Conservation (phyloP, 1,140 invertebrate species). For the Drosophila simulans region DNA sequence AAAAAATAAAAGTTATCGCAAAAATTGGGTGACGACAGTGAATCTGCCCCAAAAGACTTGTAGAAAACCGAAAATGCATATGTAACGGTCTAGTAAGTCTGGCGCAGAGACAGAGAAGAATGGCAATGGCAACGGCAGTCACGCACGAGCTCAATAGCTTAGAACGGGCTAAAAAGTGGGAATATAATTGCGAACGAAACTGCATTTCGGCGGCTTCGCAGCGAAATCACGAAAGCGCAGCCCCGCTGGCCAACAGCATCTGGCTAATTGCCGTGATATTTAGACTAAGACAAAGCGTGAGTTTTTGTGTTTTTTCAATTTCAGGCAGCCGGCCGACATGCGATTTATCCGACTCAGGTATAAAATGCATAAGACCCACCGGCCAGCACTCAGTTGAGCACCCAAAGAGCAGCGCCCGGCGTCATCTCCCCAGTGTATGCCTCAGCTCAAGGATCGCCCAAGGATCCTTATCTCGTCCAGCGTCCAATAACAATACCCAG, state of each 20-base stretch:
- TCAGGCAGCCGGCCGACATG: constrained; percentile 72
- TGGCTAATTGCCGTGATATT: constrained; percentile 80
- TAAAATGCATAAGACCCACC: constrained; percentile 73
- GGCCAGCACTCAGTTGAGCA: constrained; percentile 71
- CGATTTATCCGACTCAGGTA: constrained; percentile 64
- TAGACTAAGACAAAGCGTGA: constrained; percentile 77
- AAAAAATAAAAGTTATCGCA: constrained; percentile 69
- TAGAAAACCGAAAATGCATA: constrained; percentile 46
- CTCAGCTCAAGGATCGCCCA: constrained; percentile 44
- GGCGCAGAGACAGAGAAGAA: constrained; percentile 14
- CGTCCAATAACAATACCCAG: constrained; percentile 17
- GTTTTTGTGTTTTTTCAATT: constrained; percentile 67
- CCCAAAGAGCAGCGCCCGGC: constrained; percentile 57
- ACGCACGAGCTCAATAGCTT: constrained; percentile 75
- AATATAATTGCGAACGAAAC: constrained; percentile 70
- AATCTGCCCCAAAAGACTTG: constrained; percentile 45
- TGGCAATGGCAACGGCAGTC: constrained; percentile 32
- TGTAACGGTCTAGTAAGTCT: constrained; percentile 67
- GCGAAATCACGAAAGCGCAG: constrained; percentile 80
- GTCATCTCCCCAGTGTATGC: constrained; percentile 24
- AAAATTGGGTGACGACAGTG: constrained; percentile 63
- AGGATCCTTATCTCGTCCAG: constrained; percentile 32
- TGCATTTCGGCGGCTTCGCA: constrained; percentile 68
- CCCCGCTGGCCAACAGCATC: constrained; percentile 56
- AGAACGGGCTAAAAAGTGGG: constrained; percentile 62